phyloP scores from a whole-genome alignment of 2,113 vertebrate species.

The Pyxicephalus adspersus region DNA sequence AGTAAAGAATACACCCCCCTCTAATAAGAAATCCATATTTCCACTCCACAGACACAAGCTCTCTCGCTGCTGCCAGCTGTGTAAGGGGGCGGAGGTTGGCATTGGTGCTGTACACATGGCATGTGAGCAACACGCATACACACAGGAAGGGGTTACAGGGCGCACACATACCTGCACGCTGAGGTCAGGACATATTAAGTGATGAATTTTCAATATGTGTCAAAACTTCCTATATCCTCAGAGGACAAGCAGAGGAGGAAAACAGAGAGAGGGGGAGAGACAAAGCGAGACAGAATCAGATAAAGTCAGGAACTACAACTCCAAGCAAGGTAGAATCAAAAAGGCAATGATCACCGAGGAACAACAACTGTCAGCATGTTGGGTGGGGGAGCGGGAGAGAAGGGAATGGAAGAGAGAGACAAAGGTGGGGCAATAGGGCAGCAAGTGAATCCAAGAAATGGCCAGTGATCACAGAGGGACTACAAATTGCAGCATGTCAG shows the following conservation, averaged over 20 bases:
- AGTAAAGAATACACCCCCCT: background rate
- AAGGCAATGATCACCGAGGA: too few relatives aligned
- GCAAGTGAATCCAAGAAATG: too few relatives aligned
- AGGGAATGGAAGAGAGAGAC: too few relatives aligned
- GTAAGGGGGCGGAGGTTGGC: conserved; percentile 18
- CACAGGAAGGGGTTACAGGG: conserved; percentile 16
- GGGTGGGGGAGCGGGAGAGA: too few relatives aligned
- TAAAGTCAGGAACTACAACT: too few relatives aligned
- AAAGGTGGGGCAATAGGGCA: too few relatives aligned
- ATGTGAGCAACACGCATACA: background rate
- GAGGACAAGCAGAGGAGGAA: background rate
- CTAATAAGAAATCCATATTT: background rate
- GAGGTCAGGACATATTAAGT: conserved; percentile 19
- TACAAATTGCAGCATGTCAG: too few relatives aligned
- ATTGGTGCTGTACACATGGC: conserved; percentile 12
- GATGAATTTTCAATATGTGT: conserved; percentile 49
- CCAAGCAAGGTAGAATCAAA: too few relatives aligned
- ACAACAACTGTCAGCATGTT: too few relatives aligned
- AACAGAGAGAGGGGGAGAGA: background rate
- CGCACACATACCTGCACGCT: conserved; percentile 24
- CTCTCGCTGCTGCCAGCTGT: background rate
- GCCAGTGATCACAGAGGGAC: too few relatives aligned
- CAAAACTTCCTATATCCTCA: conserved; percentile 7
- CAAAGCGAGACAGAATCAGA: too few relatives aligned
- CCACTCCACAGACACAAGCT: background rate